These are phyloP conservation scores for Lasioglossum vierecki DNA, from an alignment of 2,888 invertebrate species.

Conservation along the genomic window DNA sequence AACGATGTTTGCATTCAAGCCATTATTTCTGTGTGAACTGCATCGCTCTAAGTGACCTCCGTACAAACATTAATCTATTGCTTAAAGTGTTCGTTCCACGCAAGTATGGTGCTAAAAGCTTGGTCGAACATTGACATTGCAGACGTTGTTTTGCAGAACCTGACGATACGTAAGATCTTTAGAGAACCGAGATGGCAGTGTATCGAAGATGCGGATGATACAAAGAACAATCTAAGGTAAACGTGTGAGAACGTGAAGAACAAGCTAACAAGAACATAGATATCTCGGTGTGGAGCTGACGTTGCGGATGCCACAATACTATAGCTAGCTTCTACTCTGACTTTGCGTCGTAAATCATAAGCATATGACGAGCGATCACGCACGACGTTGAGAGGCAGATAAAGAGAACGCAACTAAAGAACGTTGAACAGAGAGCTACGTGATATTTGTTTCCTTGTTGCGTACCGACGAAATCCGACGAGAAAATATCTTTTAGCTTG, in stretches of 20 bases:
- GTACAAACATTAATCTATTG: constrained; percentile 13
- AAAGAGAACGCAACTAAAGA: constrained; percentile 59
- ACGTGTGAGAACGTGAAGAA: no score
- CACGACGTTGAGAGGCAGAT: constrained; percentile 58
- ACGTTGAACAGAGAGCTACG: constrained; percentile 58
- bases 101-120: constrained; percentile 28
- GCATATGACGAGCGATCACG: constrained; percentile 58
- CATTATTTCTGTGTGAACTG: constrained; percentile 46
- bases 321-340: constrained; percentile 56
- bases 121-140: not conserved
- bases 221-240: constrained; percentile 32
- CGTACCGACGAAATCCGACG: constrained; percentile 92
- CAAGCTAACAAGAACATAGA: constrained; percentile 15
- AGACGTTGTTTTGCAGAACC: not conserved
- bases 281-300: constrained; percentile 35
- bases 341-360: constrained; percentile 54
- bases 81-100: not conserved
- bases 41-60: constrained; percentile 21
- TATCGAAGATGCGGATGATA: not conserved
- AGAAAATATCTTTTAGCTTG: constrained; percentile 94
- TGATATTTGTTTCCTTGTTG: constrained; percentile 73
- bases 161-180: not conserved
- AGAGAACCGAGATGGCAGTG: not conserved
- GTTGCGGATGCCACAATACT: constrained; percentile 51
- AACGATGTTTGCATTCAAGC: constrained; percentile 46